Conservation (phyloP, 2,888 invertebrate genomes). For the Dichetophora obliterata region DNA sequence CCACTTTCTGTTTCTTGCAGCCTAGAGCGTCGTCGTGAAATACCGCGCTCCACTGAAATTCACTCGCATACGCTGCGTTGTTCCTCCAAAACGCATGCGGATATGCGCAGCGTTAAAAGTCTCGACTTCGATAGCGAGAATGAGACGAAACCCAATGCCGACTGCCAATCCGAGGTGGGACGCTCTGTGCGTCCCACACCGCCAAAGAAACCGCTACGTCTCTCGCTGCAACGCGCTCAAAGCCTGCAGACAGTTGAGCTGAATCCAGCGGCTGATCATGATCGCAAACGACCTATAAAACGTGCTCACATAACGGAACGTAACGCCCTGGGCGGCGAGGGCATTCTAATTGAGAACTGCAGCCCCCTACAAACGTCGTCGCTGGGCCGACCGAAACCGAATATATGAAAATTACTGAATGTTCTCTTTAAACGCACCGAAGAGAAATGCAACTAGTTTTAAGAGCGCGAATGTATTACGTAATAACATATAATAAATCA, state of each 20-base stretch:
- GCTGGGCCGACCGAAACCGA: slow-evolving; percentile 64
- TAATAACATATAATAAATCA: too few species aligned
- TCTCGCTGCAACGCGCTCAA: slow-evolving; percentile 86
- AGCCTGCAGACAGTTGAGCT: slow-evolving; percentile 81
- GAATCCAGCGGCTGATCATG: slow-evolving; percentile 56
- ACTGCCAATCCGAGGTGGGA: slow-evolving; percentile 69
- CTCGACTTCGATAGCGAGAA: slow-evolving; percentile 85
- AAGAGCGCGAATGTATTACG: background rate
- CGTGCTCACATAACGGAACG: slow-evolving; percentile 60
- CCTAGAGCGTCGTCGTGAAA: slow-evolving; percentile 60
- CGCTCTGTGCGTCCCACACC: slow-evolving; percentile 77
- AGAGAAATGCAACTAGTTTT: slow-evolving; percentile 30
- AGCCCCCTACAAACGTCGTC: slow-evolving; percentile 65
- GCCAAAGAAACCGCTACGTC: slow-evolving; percentile 85
- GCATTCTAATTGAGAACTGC: slow-evolving; percentile 62
- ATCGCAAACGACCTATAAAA: slow-evolving; percentile 67
- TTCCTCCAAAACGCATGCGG: slow-evolving; percentile 57
- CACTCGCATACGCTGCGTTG: slow-evolving; percentile 51
- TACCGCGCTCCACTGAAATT: slow-evolving; percentile 55
- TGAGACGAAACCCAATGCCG: slow-evolving; percentile 72
- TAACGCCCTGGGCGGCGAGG: slow-evolving; percentile 47
- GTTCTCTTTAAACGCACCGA: slow-evolving; percentile 51
- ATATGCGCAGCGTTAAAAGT: slow-evolving; percentile 77
- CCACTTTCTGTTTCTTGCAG: slow-evolving; percentile 47
- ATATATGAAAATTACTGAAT: slow-evolving; percentile 62